Percentiles rank a stretch among this genome's conserved stretches.
These are phyloP conservation scores for Lepilemur ruficaudatus DNA, from an alignment of 2,797 vertebrate genomes.

Conservation along the genomic window DNA sequence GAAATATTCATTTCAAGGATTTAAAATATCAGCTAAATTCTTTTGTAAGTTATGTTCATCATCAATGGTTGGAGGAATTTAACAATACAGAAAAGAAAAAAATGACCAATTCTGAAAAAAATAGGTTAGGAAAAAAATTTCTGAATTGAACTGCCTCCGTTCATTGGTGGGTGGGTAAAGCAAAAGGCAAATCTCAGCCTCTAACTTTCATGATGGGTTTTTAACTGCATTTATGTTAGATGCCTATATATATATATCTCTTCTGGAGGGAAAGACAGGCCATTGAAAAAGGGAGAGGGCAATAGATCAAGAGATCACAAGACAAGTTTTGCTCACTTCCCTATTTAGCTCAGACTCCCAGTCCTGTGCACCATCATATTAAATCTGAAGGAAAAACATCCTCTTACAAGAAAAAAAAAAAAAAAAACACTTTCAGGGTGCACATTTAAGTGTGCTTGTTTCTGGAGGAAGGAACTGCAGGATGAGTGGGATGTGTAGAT, in stretches of 20 bases:
- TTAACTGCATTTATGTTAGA: not conserved
- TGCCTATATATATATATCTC: not conserved
- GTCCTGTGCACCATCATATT: not conserved
- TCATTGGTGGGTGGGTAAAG: not conserved
- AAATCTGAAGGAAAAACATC: not conserved
- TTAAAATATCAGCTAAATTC: not conserved
- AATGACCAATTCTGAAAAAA: not conserved
- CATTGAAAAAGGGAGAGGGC: not conserved
- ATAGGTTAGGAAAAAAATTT: not conserved
- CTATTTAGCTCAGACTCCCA: not conserved
- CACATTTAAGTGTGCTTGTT: conserved; percentile 8
- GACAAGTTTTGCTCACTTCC: not conserved
- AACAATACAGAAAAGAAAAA: not conserved
- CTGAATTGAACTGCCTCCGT: not conserved
- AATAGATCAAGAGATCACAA: not conserved
- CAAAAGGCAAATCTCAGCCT: not conserved
- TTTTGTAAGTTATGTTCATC: not conserved
- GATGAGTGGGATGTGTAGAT: not conserved
- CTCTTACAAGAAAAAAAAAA: not conserved
- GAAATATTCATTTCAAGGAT: not conserved
- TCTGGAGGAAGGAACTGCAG: not conserved
- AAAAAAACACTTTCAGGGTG: not conserved
- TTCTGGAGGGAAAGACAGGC: not conserved
- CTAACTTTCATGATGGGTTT: not conserved
- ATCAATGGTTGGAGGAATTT: not conserved